Percentiles rank a stretch among this genome's conserved stretches.
phyloP scores from a whole-genome alignment of 2,888 invertebrate genomes.

The Cerceris ruficornis region DNA sequence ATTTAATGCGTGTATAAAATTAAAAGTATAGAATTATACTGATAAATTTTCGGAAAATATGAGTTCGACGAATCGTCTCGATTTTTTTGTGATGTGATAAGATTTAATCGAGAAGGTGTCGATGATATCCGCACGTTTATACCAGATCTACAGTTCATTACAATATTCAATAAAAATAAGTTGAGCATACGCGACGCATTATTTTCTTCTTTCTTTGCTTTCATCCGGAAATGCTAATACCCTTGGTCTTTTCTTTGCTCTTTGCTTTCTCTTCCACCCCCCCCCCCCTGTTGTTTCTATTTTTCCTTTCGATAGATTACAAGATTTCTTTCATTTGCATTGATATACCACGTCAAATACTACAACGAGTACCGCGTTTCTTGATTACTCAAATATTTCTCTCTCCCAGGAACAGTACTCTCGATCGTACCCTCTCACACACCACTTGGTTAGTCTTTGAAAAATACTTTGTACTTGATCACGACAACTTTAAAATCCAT shows the following conservation, averaged over 20 bases:
- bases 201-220: conserved; percentile 16
- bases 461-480: conserved; percentile 67
- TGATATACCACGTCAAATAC: conserved; percentile 16
- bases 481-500: conserved; percentile 60
- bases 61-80: conserved; percentile 46
- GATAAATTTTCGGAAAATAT: conserved; percentile 63
- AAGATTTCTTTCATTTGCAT: conserved; percentile 5
- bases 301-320: not conserved
- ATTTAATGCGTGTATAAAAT: conserved; percentile 45
- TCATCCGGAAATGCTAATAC: conserved; percentile 49
- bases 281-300: no score
- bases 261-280: not conserved
- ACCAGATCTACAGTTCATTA: conserved; percentile 60
- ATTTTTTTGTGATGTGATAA: conserved; percentile 34
- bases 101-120: conserved; percentile 41
- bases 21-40: conserved; percentile 53
- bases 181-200: conserved; percentile 53
- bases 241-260: conserved; percentile 20
- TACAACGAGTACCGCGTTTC: conserved; percentile 19
- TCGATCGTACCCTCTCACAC: conserved; percentile 33
- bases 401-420: conserved; percentile 46
- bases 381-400: conserved; percentile 24
- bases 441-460: conserved; percentile 49
- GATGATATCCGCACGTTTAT: conserved; percentile 36
- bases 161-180: conserved; percentile 52